A percentile compares a stretch with the other conserved stretches of the same genome.
These are phyloP conservation scores for Leptosomus discolor DNA, from an alignment of 2,113 vertebrate species.

Conservation along the genomic window DNA sequence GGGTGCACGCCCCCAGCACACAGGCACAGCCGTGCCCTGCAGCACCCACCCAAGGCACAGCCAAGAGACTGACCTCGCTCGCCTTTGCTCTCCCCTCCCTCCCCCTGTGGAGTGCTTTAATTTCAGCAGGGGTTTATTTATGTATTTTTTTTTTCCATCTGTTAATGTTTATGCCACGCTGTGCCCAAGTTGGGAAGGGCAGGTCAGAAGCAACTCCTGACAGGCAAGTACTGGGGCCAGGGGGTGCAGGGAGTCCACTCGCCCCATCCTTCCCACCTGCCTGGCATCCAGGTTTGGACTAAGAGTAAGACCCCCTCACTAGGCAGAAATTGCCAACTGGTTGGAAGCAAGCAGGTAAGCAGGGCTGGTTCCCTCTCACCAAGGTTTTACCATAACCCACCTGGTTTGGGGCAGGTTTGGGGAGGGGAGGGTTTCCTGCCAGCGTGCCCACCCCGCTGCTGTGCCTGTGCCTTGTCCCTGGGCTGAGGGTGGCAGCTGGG, in stretches of 20 bases:
- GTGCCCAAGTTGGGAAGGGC: not conserved
- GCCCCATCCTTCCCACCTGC: rapidly evolving
- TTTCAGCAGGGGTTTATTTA: not conserved
- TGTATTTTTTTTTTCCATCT: not conserved
- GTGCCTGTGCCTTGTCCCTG: not conserved
- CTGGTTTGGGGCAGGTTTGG: not conserved
- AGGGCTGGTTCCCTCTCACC: not conserved
- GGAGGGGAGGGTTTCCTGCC: not conserved
- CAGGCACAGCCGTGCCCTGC: not conserved
- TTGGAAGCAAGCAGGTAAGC: not conserved
- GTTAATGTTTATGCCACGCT: not conserved
- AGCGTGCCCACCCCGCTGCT: not conserved
- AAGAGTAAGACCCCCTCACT: rapidly evolving
- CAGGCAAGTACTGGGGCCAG: not conserved
- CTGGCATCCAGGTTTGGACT: too few relatives aligned
- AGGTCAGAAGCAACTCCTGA: not conserved
- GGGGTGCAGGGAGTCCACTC: not conserved
- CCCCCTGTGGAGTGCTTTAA: not conserved
- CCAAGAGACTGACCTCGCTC: not conserved
- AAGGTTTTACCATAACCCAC: not conserved
- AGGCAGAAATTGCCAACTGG: not conserved
- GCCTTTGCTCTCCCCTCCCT: not conserved
- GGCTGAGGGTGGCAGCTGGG: not conserved
- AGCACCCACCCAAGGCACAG: not conserved
- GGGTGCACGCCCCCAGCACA: too few relatives aligned